These are phyloP conservation scores for Cyanoderma ruficeps DNA, from an alignment of 2,113 vertebrate species.

Conservation along the genomic window DNA sequence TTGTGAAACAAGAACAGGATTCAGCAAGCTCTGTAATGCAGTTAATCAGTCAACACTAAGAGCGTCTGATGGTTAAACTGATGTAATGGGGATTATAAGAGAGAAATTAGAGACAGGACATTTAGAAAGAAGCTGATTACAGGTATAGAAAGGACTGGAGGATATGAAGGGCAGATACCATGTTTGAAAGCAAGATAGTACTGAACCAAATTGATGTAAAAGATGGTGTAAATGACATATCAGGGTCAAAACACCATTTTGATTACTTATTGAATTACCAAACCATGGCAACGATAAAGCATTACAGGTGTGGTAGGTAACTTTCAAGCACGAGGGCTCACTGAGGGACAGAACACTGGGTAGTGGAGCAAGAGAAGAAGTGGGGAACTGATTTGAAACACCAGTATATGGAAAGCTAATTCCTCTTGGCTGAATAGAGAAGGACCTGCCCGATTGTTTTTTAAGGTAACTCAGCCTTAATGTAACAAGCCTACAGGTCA, in stretches of 20 bases:
- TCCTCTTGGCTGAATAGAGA: not conserved
- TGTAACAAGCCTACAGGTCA: not conserved
- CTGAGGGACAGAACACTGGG: not conserved
- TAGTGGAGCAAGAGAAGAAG: not conserved
- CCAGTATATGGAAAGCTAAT: not conserved
- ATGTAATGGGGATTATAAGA: not conserved
- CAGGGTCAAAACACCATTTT: not conserved
- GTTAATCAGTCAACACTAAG: not conserved
- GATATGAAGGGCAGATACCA: not conserved
- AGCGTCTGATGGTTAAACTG: not conserved
- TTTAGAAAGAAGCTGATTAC: not conserved
- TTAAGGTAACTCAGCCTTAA: not conserved
- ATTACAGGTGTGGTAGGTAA: not conserved
- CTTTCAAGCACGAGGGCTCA: rapidly evolving
- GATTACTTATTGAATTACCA: not conserved
- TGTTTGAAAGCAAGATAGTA: not conserved
- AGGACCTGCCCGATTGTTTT: not conserved
- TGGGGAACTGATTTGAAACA: not conserved
- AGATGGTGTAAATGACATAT: not conserved
- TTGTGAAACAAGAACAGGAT: slow-evolving; percentile 12
- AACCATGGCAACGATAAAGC: not conserved
- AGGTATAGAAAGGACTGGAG: not conserved
- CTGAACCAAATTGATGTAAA: not conserved
- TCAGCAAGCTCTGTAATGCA: not conserved
- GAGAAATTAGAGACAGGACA: not conserved